Conservation (phyloP, 1,140 invertebrate species). For the Mamestra configurata region DNA sequence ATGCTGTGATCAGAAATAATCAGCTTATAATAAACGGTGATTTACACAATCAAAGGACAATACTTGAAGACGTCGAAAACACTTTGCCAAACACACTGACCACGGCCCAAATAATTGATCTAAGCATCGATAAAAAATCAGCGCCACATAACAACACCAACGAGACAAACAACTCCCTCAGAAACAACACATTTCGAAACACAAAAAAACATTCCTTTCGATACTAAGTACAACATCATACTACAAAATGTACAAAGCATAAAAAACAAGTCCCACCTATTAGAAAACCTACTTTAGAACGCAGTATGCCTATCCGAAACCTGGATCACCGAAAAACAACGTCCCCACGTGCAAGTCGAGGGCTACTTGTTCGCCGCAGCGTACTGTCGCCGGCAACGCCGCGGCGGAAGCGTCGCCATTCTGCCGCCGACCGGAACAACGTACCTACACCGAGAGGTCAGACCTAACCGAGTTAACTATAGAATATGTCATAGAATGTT, state of each 20-base stretch:
- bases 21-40: neutral
- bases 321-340: neutral
- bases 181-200: neutral
- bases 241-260: neutral
- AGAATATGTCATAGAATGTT: neutral
- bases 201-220: neutral
- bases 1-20: conserved; percentile 1
- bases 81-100: too few relatives aligned
- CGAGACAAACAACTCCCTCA: neutral
- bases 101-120: neutral
- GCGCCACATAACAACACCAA: neutral
- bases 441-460: neutral
- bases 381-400: neutral
- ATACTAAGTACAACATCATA: neutral
- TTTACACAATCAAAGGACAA: neutral
- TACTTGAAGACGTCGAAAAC: neutral
- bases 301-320: neutral
- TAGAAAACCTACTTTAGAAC: neutral
- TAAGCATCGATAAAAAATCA: neutral
- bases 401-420: neutral
- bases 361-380: neutral
- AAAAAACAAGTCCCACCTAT: neutral
- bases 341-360: neutral
- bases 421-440: neutral
- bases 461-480: neutral